These are phyloP conservation scores for Falco cherrug DNA, from an alignment of 2,797 vertebrate genomes.

Conservation along the genomic window DNA sequence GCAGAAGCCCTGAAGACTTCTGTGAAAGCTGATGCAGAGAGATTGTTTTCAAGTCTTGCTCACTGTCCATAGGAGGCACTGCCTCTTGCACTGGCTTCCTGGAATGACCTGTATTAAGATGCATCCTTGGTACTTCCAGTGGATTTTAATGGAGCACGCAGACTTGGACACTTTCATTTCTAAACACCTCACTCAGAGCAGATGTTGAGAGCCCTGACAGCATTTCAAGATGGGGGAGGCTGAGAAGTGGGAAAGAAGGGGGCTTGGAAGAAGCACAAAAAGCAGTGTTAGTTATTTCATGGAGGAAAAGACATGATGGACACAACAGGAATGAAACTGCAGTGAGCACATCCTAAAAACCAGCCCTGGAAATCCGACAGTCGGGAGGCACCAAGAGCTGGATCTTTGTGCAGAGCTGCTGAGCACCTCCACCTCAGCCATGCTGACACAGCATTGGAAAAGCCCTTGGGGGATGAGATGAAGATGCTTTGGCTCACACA, in stretches of 20 bases:
- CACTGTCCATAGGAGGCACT: not conserved
- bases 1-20: not conserved
- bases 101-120: not conserved
- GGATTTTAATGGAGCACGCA: not conserved
- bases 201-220: not conserved
- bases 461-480: not conserved
- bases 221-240: not conserved
- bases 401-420: not conserved
- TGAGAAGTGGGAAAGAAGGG: not conserved
- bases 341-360: not conserved
- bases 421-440: not conserved
- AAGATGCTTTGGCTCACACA: not conserved
- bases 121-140: not conserved
- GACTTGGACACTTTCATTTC: not conserved
- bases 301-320: not conserved
- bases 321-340: not conserved
- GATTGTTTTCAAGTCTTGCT: not conserved
- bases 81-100: not conserved
- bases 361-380: not conserved
- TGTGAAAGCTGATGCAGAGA: not conserved
- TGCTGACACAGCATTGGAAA: not conserved
- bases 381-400: rapidly evolving
- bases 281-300: not conserved
- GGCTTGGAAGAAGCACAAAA: not conserved
- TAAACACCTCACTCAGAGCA: not conserved